A percentile compares a stretch with the other conserved stretches of the same genome.
Evolutionary conservation across 2,888 invertebrate genomes (phyloP).

Genomic region (Homarus gammarus): DNA sequence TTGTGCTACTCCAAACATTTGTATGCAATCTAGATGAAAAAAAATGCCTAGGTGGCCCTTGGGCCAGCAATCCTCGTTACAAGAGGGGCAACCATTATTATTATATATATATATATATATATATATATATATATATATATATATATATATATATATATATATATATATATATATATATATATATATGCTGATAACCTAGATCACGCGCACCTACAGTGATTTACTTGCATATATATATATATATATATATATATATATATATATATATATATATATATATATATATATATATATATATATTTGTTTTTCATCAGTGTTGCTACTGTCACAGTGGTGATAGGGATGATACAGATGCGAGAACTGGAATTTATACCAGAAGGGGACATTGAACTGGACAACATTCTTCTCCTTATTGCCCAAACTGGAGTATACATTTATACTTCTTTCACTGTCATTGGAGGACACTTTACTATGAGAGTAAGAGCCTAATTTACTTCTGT

Average conservation of each 20-base stretch:
- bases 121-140: slow-evolving; percentile 54
- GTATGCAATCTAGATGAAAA: too few relatives aligned
- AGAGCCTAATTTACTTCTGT: slow-evolving; percentile 49
- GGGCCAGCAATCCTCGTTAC: too few relatives aligned
- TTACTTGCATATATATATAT: slow-evolving; percentile 30
- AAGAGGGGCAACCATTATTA: too few relatives aligned
- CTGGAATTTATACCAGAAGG: slow-evolving; percentile 90
- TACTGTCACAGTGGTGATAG: slow-evolving; percentile 73
- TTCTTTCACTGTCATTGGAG: slow-evolving; percentile 95
- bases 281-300: slow-evolving; percentile 49
- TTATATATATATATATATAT: slow-evolving; percentile 48
- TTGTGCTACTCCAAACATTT: too few relatives aligned
- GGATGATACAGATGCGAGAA: slow-evolving; percentile 79
- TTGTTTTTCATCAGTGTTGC: slow-evolving; percentile 64
- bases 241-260: slow-evolving; percentile 14
- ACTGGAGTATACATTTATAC: slow-evolving; percentile 96
- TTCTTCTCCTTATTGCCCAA: slow-evolving; percentile 93
- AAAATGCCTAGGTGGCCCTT: too few relatives aligned
- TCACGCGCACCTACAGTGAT: slow-evolving; percentile 45
- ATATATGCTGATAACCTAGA: slow-evolving; percentile 43
- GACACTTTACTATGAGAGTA: slow-evolving; percentile 92
- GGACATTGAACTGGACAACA: slow-evolving; percentile 92
- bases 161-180: slow-evolving; percentile 47
- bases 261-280: slow-evolving; percentile 16
- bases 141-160: slow-evolving; percentile 45